Base-by-base conservation (phyloP, 2,797 vertebrate species). In the Chaetophractus vellerosus region DNA sequence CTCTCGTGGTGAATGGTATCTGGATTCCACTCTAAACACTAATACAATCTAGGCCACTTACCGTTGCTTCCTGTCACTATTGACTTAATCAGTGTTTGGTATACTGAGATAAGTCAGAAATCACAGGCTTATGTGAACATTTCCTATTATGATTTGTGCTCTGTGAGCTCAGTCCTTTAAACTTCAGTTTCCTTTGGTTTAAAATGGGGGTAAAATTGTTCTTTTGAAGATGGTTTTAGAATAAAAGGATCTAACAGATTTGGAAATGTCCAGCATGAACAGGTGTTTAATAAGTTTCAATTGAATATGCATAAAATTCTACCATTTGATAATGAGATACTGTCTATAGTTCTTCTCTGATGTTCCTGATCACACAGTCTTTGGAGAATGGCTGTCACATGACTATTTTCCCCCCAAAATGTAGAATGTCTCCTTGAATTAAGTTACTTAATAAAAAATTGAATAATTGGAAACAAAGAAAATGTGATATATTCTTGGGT, bases 351-450 rank as follows among this genome's bases (percentile, higher is more conserved):
- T 66, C 11, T 23, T 75, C 33, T 82, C 48, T 57, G 23, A 87
- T 59, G 6, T 90, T 86, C 52, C 75, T 45, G 0, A n/a, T 88
- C 5, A 33, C 38, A 26, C 15, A 72, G 21, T 66, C 72, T 88
- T 95, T 81, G 8, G 72, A 91, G 69, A 89, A 45, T 83, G 21
- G 0, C 21, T 72, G 16, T 89, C 75, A 66, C 16, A 83, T 9
- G 24, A 66, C 61, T 57, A 31, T 15, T 45, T 4, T 4, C 1
- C 1, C 14, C 11, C 52, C 4, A 3, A 66, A 55, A 81, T 84
- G 8, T 50, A 24, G n/a, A 88, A 28, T 93, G 15, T 88, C 21
- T 92, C 61, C 75, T 80, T 96, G 38, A 88, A 83, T 86, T 92
- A 80, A 87, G 66, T 83, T 8, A 75, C 6, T 90, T 93, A 92